Percentiles rank a stretch among this genome's conserved stretches.
Conservation (phyloP, 2,113 vertebrate species). For the Phoxinus phoxinus region DNA sequence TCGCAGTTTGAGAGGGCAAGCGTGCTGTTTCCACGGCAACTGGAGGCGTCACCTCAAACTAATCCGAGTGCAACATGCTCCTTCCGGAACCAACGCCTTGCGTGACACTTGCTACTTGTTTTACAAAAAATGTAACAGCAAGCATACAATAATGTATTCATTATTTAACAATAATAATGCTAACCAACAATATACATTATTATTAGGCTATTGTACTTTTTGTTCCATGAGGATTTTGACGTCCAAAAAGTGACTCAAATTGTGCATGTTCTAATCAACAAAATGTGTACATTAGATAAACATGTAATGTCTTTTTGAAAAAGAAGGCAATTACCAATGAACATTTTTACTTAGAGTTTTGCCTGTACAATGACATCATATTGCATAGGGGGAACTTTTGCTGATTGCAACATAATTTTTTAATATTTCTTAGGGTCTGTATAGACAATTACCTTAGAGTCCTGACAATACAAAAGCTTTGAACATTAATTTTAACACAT, state of each 20-base stretch:
- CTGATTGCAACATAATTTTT: neutral
- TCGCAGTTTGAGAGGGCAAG: conserved; percentile 8
- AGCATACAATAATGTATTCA: neutral
- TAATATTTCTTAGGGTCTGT: neutral
- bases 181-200: neutral
- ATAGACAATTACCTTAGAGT: neutral
- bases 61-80: conserved; percentile 17
- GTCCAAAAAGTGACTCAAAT: neutral
- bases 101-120: neutral
- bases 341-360: neutral
- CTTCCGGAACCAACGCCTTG: neutral
- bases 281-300: neutral
- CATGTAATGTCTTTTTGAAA: neutral
- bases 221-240: neutral
- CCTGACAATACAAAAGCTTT: neutral
- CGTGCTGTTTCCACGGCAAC: conserved; percentile 41
- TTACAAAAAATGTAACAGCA: neutral
- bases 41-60: neutral
- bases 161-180: neutral
- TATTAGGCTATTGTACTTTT: neutral
- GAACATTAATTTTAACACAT: neutral
- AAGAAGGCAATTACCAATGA: neutral
- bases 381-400: neutral
- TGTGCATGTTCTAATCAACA: neutral
- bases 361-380: too few species aligned